These are phyloP conservation scores for Dolichopus griseipennis DNA, from an alignment of 2,888 invertebrate genomes.

Conservation along the genomic window DNA sequence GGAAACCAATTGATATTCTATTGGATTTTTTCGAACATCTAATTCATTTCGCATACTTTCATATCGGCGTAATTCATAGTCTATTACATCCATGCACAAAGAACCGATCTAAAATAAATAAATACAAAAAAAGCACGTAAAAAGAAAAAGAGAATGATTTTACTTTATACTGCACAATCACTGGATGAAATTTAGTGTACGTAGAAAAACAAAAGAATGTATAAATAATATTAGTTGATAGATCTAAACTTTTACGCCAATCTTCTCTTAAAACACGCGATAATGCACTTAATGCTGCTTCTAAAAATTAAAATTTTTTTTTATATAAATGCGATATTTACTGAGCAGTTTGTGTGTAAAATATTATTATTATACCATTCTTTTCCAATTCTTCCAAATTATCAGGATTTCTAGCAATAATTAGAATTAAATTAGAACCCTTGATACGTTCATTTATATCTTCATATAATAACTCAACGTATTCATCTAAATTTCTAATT, in stretches of 20 bases:
- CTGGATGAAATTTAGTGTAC: conserved; percentile 88
- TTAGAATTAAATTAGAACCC: conserved; percentile 83
- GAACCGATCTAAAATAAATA: conserved; percentile 68
- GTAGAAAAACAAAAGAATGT: conserved; percentile 96
- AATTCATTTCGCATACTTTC: conserved; percentile 81
- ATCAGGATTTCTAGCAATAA: conserved; percentile 86
- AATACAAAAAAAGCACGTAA: not conserved
- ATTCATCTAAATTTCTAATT: conserved; percentile 81
- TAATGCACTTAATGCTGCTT: conserved; percentile 89
- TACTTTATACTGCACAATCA: conserved; percentile 91
- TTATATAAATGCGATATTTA: conserved; percentile 9
- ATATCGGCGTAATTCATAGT: conserved; percentile 87
- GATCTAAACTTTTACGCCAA: conserved; percentile 91
- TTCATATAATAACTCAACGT: conserved; percentile 93
- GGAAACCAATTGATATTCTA: conserved; percentile 34
- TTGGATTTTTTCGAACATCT: conserved; percentile 47
- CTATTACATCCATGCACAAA: conserved; percentile 91
- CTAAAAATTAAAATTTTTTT: conserved; percentile 45
- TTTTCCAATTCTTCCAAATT: conserved; percentile 87
- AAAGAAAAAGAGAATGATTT: conserved; percentile 16
- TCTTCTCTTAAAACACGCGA: conserved; percentile 94
- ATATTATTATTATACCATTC: conserved; percentile 63
- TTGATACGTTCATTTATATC: conserved; percentile 85
- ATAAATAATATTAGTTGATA: conserved; percentile 93
- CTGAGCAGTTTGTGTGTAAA: not conserved